Percentiles rank a stretch among this genome's conserved stretches.
Conservation (phyloP, 2,113 vertebrate genomes). For the Myxocyprinus asiaticus region DNA sequence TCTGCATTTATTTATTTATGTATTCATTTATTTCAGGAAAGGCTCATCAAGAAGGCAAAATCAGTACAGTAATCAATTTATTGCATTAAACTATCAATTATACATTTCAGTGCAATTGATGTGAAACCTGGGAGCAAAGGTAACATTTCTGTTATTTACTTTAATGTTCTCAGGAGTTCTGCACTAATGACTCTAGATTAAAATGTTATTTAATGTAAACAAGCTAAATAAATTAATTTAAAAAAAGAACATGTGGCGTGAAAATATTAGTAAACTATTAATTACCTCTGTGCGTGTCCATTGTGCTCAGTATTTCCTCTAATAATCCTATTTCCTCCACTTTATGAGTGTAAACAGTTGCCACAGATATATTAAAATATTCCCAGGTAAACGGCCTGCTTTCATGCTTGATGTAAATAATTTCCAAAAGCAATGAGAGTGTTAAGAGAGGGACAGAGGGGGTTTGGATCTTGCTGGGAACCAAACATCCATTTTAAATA, state of each 20-base stretch:
- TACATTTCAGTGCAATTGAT: not conserved
- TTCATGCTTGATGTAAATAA: slow-evolving; percentile 12
- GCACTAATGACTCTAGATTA: not conserved
- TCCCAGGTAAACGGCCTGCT: not conserved
- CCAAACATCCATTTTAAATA: slow-evolving; percentile 44
- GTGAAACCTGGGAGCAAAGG: not conserved
- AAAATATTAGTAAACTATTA: not conserved
- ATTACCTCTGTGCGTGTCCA: not conserved
- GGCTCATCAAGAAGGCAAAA: not conserved
- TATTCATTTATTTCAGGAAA: no score
- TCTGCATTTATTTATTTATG: no score
- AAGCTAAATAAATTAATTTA: not conserved
- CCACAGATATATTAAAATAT: not conserved
- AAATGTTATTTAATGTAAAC: not conserved
- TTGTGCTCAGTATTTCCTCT: not conserved
- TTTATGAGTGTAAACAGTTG: not conserved
- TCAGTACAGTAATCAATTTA: not conserved
- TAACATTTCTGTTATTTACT: not conserved
- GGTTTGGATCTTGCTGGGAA: slow-evolving; percentile 28
- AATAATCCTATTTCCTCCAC: not conserved
- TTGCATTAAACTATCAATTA: not conserved
- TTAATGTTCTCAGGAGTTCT: not conserved
- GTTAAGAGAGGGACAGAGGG: slow-evolving; percentile 16
- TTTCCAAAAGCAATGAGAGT: slow-evolving; percentile 33
- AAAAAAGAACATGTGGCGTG: not conserved